Base-by-base conservation (phyloP, 2,888 invertebrate species). In the Euclidia mi region DNA sequence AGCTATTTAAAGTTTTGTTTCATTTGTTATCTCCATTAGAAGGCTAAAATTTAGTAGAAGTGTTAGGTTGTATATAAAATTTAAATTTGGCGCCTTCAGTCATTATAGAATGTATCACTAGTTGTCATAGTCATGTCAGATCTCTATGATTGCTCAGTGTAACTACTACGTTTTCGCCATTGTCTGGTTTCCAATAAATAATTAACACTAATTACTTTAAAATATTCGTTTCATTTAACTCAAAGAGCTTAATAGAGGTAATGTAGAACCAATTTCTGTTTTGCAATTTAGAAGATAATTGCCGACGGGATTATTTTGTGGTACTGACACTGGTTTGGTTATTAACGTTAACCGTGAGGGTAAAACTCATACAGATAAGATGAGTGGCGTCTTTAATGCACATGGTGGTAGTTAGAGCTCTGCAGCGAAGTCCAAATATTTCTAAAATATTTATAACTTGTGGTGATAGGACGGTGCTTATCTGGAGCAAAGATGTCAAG, bases 321-420 rank as follows among this genome's bases (percentile, higher is more conserved):
- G 89, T 3, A 90, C 89, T 15, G 88, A 87, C 10, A 87, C 88
- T 29, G 89, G 89, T 2, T 65, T 82, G 20, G 82, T 88, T 3
- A 94, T 96, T 69, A 93, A 95, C 40, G 96, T 96, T 50, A 96
- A 96, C 87, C 94, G 96, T 45, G 96, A 96, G 80, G 96, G 96
- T 1, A 95, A 96, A 87, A 95, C 94, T 9, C 94, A 95, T 0
- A 86, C 91, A 3, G 97, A 97, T 68, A 95, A 95, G 42, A 91
- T 96, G 67, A 89, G 95, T 18, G 88, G 94, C 0, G 29, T 96
- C 93, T 56, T 95, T 95, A 73, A 96, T 93, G 95, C 91, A 62
- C 79, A 95, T 75, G n/a, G 79, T 31, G 89, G 96, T 0, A 0
- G 95, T 96, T 0, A 95, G 95, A 72, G 90, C 96, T 2, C 84